Conservation (phyloP, 2,888 invertebrate genomes). For the Saturnia pavonia region DNA sequence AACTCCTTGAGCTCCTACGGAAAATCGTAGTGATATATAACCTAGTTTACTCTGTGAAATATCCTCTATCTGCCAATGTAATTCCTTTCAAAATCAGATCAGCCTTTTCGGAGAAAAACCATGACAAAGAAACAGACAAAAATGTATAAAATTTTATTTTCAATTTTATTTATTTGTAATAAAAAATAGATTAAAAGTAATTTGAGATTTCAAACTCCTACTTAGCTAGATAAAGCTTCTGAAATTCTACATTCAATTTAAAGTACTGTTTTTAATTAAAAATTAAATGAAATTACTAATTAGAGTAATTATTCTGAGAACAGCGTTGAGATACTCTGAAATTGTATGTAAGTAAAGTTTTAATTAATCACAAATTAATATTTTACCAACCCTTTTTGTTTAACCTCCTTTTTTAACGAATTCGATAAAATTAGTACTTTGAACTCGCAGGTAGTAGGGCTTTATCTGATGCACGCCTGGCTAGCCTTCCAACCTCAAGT, state of each 20-base stretch:
- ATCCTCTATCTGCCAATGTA: too few species aligned
- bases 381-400: background rate
- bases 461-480: too few species aligned
- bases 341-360: background rate
- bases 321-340: background rate
- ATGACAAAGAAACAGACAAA: too few species aligned
- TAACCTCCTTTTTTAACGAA: background rate
- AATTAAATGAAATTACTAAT: constrained; percentile 13
- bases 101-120: too few species aligned
- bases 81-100: too few species aligned
- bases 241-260: background rate
- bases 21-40: too few species aligned
- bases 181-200: background rate
- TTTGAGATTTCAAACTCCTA: background rate
- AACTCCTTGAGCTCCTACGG: too few species aligned
- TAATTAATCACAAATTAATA: constrained; percentile 2
- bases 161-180: background rate
- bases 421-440: background rate
- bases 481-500: too few species aligned
- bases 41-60: too few species aligned
- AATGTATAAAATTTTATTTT: background rate
- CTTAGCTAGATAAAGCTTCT: background rate
- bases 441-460: background rate
- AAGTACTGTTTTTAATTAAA: constrained; percentile 2
- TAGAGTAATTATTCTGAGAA: constrained; percentile 5